Conservation (phyloP, 2,797 vertebrate genomes). For the Cuniculus paca region DNA sequence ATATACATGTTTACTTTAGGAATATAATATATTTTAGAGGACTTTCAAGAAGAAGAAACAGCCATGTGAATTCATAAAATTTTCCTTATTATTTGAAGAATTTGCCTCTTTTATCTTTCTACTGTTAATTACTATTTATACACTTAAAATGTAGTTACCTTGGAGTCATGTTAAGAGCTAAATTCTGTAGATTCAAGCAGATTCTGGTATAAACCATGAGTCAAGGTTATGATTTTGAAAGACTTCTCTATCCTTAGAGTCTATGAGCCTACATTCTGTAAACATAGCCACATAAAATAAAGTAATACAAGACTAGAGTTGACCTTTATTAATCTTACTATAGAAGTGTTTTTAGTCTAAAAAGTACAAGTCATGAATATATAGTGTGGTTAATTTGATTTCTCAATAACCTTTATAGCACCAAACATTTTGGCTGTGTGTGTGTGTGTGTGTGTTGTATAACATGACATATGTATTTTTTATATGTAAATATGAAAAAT, state of each 20-base stretch:
- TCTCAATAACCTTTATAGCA: background rate
- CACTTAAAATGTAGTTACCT: conserved; percentile 19
- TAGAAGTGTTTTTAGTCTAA: background rate
- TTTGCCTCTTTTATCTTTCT: conserved; percentile 42
- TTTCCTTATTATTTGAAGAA: conserved; percentile 30
- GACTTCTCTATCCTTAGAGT: background rate
- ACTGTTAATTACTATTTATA: background rate
- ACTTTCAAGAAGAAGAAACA: conserved; percentile 7
- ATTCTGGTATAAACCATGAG: background rate
- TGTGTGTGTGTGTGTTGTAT: background rate
- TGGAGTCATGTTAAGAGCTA: background rate
- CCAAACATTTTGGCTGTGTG: background rate
- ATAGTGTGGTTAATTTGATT: background rate
- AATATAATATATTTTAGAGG: background rate
- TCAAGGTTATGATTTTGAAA: background rate
- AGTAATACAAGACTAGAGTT: background rate
- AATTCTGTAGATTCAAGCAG: conserved; percentile 5
- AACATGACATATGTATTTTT: background rate
- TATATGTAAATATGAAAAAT: background rate
- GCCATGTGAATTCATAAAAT: conserved; percentile 22
- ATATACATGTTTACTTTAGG: background rate
- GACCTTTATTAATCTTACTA: background rate
- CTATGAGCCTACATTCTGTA: background rate
- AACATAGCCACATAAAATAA: background rate
- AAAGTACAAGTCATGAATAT: background rate